Conservation (phyloP, 1,140 invertebrate genomes). For the Diorhabda elongata region DNA sequence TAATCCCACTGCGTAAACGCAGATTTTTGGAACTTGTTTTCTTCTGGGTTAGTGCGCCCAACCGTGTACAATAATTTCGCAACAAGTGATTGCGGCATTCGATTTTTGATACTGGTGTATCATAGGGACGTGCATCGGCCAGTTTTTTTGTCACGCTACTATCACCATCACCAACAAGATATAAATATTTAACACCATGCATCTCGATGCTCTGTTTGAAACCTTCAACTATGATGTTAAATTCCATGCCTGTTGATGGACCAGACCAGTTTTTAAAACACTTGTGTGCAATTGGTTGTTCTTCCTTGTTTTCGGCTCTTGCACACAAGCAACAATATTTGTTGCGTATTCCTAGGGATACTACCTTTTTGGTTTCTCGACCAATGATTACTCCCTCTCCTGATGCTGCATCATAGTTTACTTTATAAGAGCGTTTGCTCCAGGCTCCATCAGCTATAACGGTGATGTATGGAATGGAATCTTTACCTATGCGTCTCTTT, state of each 20-base stretch:
- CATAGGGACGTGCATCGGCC: slow-evolving; percentile 11
- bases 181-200: slow-evolving; percentile 22
- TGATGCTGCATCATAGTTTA: too few relatives aligned
- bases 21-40: too few relatives aligned
- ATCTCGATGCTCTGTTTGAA: slow-evolving; percentile 39
- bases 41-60: too few relatives aligned
- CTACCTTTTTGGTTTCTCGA: too few relatives aligned
- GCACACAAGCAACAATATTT: background rate
- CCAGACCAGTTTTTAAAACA: slow-evolving; percentile 35
- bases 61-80: too few relatives aligned
- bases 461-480: slow-evolving; percentile 8
- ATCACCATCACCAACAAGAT: slow-evolving; percentile 47
- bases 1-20: slow-evolving; percentile 25
- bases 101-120: too few relatives aligned
- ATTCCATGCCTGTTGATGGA: slow-evolving; percentile 44
- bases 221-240: slow-evolving; percentile 42
- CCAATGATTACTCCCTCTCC: too few relatives aligned
- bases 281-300: slow-evolving; percentile 13
- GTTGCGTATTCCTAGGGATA: too few relatives aligned
- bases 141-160: slow-evolving; percentile 39
- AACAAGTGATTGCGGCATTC: too few relatives aligned
- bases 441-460: slow-evolving; percentile 25
- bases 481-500: too few relatives aligned
- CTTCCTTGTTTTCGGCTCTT: slow-evolving; percentile 1
- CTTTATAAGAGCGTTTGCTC: slow-evolving; percentile 21